Evolutionary conservation across 2,888 invertebrate species (phyloP), one percentile per base, ranked within the genome.

Genomic region (Neria commutata): DNA sequence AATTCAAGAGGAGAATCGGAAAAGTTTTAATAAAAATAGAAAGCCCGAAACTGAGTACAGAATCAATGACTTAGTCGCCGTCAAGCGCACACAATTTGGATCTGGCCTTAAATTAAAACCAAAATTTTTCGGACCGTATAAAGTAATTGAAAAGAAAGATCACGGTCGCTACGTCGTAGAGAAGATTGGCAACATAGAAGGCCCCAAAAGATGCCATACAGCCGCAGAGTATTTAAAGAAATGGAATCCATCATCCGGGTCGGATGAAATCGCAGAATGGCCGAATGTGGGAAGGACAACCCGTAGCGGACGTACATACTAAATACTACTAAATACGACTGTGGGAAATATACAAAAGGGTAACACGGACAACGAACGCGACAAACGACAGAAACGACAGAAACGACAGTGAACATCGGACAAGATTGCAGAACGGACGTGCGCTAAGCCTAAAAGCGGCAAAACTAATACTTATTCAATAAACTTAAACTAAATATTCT

Each of bases 61-160:
- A 33, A 16, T 37, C 19, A 58, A 33, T 25, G 34, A 59, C 14
- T 16, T 54, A 2, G 50, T 59, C 6, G 59, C 59, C 42, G 55
- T 59, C 21, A 59, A 59, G 42, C 49, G 59, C 1, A 59, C 59
- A 0, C 54, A 59, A 17, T 54, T 37, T 26, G 58, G 54, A 5
- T 3, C 49, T 5, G 26, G 51, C 2, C 23, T 59, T 16, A 59
- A 54, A 11, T 6, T 59, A 33, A 40, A 42, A 34, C 3, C 45
- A 2, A 49, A 50, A 25, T 59, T 19, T 23, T n/a, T 51, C 4
- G 51, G 51, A 23, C 51, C 51, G n/a, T 48, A 48, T 16, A 48
- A n/a, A 21, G 40, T 34, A 10, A 6, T 26, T 8, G 3, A 29
- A 4, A 29, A 23, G 21, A 4, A 10, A 1, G 34, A 48, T 10